Conservation (phyloP, 2,113 vertebrate species). For the Elephas maximus region DNA sequence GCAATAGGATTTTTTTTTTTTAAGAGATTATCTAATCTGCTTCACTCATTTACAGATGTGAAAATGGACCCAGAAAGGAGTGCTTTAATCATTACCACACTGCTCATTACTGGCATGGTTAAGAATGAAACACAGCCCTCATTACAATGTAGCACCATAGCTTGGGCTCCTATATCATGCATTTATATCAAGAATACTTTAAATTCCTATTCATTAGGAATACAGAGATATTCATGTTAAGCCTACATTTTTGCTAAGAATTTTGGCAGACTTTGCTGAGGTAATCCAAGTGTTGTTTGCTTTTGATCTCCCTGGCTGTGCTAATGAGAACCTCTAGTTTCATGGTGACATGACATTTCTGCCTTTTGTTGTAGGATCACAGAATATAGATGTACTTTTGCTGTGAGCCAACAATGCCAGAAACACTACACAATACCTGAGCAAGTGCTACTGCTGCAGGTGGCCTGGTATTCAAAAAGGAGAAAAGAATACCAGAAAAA, state of each 20-base stretch:
- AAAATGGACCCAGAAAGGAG: background rate
- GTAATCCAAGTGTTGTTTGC: background rate
- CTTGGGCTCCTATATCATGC: background rate
- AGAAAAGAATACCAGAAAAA: background rate
- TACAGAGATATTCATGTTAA: background rate
- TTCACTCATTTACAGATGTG: background rate
- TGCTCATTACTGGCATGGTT: background rate
- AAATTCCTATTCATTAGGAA: background rate
- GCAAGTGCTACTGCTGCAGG: background rate
- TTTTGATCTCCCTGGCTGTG: background rate
- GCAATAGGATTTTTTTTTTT: background rate
- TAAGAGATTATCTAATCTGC: background rate
- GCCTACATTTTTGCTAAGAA: slow-evolving; percentile 16
- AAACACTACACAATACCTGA: background rate
- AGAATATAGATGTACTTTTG: slow-evolving; percentile 15
- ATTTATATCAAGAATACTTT: background rate
- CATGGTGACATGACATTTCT: background rate
- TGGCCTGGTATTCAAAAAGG: background rate
- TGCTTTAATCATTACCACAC: background rate
- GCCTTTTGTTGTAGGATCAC: slow-evolving; percentile 37
- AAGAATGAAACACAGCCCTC: background rate
- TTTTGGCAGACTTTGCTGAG: slow-evolving; percentile 6
- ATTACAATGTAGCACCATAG: background rate
- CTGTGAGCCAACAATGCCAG: background rate
- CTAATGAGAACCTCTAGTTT: background rate